phyloP scores from a whole-genome alignment of 2,888 invertebrate genomes.

The Phania funesta region DNA sequence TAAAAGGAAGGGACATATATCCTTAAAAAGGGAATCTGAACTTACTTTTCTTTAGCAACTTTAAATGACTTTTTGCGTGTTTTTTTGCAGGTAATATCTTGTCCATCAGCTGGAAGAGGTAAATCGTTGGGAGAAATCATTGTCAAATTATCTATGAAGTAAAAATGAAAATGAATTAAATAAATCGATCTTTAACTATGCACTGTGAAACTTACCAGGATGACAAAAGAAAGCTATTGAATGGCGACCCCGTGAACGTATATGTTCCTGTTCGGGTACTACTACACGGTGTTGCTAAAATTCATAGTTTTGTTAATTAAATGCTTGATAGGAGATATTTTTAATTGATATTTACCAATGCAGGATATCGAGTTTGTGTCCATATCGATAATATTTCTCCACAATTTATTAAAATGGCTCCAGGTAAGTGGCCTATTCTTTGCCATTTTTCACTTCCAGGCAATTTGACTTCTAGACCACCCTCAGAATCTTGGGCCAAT shows the following conservation, averaged over 20 bases:
- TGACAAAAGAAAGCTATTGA: constrained; percentile 89
- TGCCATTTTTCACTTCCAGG: constrained; percentile 86
- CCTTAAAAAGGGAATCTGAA: not conserved
- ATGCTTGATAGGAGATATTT: not conserved
- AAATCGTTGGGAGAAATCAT: constrained; percentile 80
- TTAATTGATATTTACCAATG: constrained; percentile 82
- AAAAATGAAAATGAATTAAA: not conserved
- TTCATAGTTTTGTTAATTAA: not conserved
- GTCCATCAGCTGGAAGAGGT: constrained; percentile 74
- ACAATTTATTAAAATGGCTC: constrained; percentile 87
- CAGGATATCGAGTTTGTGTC: constrained; percentile 86
- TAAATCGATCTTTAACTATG: not conserved
- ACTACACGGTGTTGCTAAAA: constrained; percentile 86
- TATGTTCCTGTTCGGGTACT: constrained; percentile 84
- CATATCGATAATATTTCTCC: constrained; percentile 88
- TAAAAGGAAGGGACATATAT: too few relatives aligned
- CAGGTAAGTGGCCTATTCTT: constrained; percentile 87
- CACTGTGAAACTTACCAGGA: constrained; percentile 82
- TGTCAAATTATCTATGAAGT: constrained; percentile 76
- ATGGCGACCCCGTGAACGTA: constrained; percentile 85
- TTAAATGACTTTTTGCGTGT: constrained; percentile 80
- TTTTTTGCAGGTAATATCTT: constrained; percentile 76
- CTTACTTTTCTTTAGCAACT: constrained; percentile 80
- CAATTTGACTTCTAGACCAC: constrained; percentile 85
- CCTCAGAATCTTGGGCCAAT: constrained; percentile 87